These are phyloP conservation scores for Limenitis camilla DNA, from an alignment of 2,888 invertebrate genomes.

Conservation along the genomic window DNA sequence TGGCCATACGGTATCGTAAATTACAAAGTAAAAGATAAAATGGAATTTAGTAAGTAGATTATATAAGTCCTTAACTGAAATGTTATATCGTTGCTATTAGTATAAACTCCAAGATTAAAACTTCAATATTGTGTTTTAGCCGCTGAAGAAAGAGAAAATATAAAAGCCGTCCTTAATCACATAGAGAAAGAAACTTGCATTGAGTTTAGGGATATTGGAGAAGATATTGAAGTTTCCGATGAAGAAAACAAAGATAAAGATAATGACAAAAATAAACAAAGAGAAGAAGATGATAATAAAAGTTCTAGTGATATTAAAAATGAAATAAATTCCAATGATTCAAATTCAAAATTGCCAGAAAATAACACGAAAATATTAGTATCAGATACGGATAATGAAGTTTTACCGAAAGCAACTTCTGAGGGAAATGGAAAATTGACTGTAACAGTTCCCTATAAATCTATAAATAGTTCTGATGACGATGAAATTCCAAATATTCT, in stretches of 20 bases:
- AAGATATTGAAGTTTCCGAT: slow-evolving; percentile 18
- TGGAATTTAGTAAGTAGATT: slow-evolving; percentile 54
- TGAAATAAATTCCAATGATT: background rate
- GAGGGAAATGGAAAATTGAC: too few relatives aligned
- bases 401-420: too few relatives aligned
- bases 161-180: slow-evolving; percentile 51
- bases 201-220: slow-evolving; percentile 38
- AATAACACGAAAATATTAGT: too few relatives aligned
- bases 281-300: background rate
- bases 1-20: slow-evolving; percentile 55
- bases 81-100: too few relatives aligned
- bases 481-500: too few relatives aligned
- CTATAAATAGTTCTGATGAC: too few relatives aligned
- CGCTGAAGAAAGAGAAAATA: slow-evolving; percentile 56
- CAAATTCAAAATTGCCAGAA: too few relatives aligned
- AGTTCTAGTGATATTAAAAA: background rate
- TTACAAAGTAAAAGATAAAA: slow-evolving; percentile 42
- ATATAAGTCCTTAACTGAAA: too few relatives aligned
- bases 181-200: slow-evolving; percentile 62
- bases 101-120: too few relatives aligned
- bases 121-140: slow-evolving; percentile 34
- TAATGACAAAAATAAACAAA: slow-evolving; percentile 1
- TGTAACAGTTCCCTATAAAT: too few relatives aligned
- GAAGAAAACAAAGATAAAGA: background rate
- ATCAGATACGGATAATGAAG: too few relatives aligned